Conservation (phyloP, 2,113 vertebrate genomes). For the Leptocoma aspasia region DNA sequence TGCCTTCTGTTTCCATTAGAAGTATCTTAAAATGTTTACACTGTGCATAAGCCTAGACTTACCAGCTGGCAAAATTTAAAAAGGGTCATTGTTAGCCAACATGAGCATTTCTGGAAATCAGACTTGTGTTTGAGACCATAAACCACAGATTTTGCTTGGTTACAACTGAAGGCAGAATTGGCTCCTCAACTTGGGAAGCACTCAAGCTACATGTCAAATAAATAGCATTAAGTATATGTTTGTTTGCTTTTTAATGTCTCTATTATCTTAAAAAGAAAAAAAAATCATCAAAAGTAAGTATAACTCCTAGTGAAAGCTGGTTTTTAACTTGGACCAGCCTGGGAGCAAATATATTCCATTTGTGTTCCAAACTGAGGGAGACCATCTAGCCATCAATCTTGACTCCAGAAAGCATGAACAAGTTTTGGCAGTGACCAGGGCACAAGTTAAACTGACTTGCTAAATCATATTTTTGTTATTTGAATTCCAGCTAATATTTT, state of each 20-base stretch:
- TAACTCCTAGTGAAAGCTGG: constrained; percentile 10
- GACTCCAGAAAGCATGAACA: constrained; percentile 54
- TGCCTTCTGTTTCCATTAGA: not conserved
- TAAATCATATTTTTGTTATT: constrained; percentile 46
- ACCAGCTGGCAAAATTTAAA: constrained; percentile 16
- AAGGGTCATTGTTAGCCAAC: constrained; percentile 1
- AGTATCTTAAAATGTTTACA: not conserved
- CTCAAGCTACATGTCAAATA: not conserved
- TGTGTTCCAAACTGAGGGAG: constrained; percentile 37
- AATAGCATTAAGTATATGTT: not conserved
- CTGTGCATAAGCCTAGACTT: not conserved
- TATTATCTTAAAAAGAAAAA: constrained; percentile 1
- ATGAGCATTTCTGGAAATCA: not conserved
- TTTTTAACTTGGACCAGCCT: not conserved
- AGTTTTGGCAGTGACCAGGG: constrained; percentile 47
- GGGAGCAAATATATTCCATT: not conserved
- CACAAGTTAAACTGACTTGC: constrained; percentile 29
- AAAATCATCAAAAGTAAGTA: not conserved
- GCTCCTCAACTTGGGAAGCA: not conserved
- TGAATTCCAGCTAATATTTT: constrained; percentile 49
- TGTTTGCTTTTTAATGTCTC: constrained; percentile 19
- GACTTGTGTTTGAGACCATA: not conserved
- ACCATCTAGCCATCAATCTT: constrained; percentile 48
- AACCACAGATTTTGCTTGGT: not conserved
- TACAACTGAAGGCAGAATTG: not conserved